These are phyloP conservation scores for Ceratosolen fusciceps DNA, from an alignment of 1,140 invertebrate species.

Conservation along the genomic window DNA sequence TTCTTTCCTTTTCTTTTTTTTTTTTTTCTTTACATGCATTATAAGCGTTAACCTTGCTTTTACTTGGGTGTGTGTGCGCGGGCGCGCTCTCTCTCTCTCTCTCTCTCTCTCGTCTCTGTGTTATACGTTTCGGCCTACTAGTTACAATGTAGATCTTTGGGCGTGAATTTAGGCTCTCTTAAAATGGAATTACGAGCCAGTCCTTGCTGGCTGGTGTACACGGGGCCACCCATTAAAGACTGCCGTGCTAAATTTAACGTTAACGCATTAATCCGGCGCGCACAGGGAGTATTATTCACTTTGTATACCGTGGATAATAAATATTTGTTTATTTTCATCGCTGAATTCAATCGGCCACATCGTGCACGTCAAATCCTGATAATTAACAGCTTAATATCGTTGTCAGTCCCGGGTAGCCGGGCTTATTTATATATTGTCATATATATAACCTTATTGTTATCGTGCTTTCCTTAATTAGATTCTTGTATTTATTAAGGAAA, in stretches of 20 bases:
- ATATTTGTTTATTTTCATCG: slow-evolving; percentile 2
- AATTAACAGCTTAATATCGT: not conserved
- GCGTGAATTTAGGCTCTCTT: slow-evolving; percentile 10
- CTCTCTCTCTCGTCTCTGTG: too few relatives aligned
- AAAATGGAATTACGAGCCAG: not conserved
- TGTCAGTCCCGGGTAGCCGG: not conserved
- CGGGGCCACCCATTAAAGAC: not conserved
- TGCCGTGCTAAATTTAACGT: slow-evolving; percentile 15
- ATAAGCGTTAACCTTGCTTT: not conserved
- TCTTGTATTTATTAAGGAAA: not conserved
- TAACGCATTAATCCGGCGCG: too few relatives aligned
- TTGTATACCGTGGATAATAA: too few relatives aligned
- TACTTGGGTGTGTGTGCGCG: too few relatives aligned
- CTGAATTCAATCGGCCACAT: too few relatives aligned
- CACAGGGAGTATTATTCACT: not conserved
- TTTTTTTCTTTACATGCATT: not conserved
- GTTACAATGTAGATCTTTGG: slow-evolving; percentile 24
- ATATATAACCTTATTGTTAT: too few relatives aligned
- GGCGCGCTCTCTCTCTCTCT: too few relatives aligned
- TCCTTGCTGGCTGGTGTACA: not conserved
- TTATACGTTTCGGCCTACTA: not conserved
- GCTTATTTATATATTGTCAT: not conserved
- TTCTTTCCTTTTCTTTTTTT: not conserved
- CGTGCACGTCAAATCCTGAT: not conserved
- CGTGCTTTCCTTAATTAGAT: not conserved